Conservation (phyloP, 2,888 invertebrate genomes). For the Aporophyla lueneburgensis region DNA sequence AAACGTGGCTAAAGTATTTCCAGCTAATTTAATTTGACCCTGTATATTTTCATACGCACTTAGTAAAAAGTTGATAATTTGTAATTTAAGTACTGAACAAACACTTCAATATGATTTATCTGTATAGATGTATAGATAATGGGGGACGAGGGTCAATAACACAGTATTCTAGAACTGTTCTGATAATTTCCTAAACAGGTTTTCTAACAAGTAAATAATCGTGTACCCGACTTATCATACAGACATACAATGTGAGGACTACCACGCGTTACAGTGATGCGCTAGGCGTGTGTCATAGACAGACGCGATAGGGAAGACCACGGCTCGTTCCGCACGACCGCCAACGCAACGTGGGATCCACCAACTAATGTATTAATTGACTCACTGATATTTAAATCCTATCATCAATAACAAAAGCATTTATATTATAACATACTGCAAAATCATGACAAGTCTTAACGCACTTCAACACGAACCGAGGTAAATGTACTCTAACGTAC, state of each 20-base stretch:
- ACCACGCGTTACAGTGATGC: conserved; percentile 52
- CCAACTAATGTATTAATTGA: conserved; percentile 30
- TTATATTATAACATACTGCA: conserved; percentile 26
- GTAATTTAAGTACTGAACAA: too few relatives aligned
- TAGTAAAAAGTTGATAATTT: too few relatives aligned
- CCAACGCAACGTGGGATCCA: conserved; percentile 33
- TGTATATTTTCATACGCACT: too few relatives aligned
- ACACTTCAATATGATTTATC: too few relatives aligned
- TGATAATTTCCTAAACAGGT: conserved; percentile 34
- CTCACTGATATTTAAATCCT: conserved; percentile 49
- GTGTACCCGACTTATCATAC: conserved; percentile 40
- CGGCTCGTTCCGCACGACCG: conserved; percentile 54
- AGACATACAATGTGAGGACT: conserved; percentile 32
- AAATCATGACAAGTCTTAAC: conserved; percentile 41
- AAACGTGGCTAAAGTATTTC: too few relatives aligned
- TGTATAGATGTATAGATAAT: neutral
- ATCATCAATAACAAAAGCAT: conserved; percentile 44
- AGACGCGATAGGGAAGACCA: conserved; percentile 53
- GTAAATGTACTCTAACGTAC: conserved; percentile 57
- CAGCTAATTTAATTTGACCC: too few relatives aligned
- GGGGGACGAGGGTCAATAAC: conserved; percentile 13
- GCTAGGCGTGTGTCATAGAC: conserved; percentile 45
- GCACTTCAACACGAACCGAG: conserved; percentile 23
- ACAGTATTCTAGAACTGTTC: conserved; percentile 28
- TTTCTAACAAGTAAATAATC: conserved; percentile 28